Base-by-base conservation (phyloP, 2,888 invertebrate species). In the Ernsta delagoae region DNA sequence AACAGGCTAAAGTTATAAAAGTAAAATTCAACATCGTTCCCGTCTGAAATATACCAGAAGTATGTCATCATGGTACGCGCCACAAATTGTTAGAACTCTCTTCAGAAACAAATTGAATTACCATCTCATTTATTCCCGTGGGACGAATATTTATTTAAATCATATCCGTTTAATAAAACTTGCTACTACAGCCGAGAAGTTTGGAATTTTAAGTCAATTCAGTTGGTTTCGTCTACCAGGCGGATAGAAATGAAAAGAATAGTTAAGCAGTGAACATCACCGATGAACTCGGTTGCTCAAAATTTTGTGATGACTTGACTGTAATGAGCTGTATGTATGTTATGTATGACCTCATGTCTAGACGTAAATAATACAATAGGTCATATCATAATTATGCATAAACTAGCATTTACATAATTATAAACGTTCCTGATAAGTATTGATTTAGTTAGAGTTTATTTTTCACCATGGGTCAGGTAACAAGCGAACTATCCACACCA, bases 251-350 rank as follows among this genome's bases (percentile, higher is more conserved):
- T 31, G 59, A 16, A 53, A 16, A 50, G 31, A 59, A 54, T 65
- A 80, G 79, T 77, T 79, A 81, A 77, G 73, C 6, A 45, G 6
- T 31, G 31, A 43, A 60, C 9, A 48, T 60, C n/a, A n/a, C n/a
- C n/a, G n/a, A n/a, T n/a, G n/a, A n/a, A n/a, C n/a, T n/a, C n/a
- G n/a, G n/a, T n/a, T n/a, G n/a, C n/a, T n/a, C n/a, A n/a, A n/a
- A n/a, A n/a, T n/a, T n/a, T n/a, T n/a, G n/a, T n/a, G n/a, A n/a
- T n/a, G n/a, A n/a, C n/a, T n/a, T n/a, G n/a, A n/a, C n/a, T n/a
- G n/a, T n/a, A n/a, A n/a, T n/a, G n/a, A n/a, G n/a, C n/a, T n/a
- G n/a, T n/a, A n/a, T n/a, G n/a, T n/a, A n/a, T n/a, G n/a, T n/a
- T n/a, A n/a, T n/a, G n/a, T n/a, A n/a, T n/a, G n/a, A n/a, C n/a